Evolutionary conservation across 2,113 vertebrate genomes (phyloP), one percentile per base, ranked within the genome.

Genomic region (Semnornis frantzii): DNA sequence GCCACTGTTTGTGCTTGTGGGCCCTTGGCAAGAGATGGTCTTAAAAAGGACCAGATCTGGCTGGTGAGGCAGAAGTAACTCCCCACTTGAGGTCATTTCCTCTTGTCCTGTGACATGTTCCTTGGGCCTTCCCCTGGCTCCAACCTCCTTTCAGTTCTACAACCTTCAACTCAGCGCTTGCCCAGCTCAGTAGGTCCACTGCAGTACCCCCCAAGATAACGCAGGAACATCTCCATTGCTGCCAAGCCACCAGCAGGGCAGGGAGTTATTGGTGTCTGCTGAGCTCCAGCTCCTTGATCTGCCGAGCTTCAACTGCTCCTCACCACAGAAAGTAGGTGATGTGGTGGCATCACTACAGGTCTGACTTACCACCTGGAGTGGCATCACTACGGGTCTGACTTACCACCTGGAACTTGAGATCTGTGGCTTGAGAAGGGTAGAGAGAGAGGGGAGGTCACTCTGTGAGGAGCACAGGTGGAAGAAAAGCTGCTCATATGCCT

Each of bases 381-480:
- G 30, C 8, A n/a, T 37, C 44, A 0, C n/a, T 18, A 3, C 1
- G 27, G 87, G 72, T 42, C 55, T 17, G 42, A 58, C 33, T 21
- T 23, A 27, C 10, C 2, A 6, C 23, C 58, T 20, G 62, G 20
- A 19, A 24, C 25, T 13, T 12, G 37, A 50, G 31, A 21, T 5
- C 59, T 58, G 25, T 19, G 42, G 17, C 9, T 10, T 34, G 46
- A 39, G 25, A 15, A 76, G 25, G 44, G 6, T 55, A 68, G 23
- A 19, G 44, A 8, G 2, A 83, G 50, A 30, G 21, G 44, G 30
- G 57, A 46, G 8, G 20, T 57, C 23, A 31, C 60, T 19, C 70
- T 17, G 4, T 0, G 0, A n/a, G 60, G 55, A 33, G 10, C 4
- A 2, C 1, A 1, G 60, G 11, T 27, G 44, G 44, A 5, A 64